Evolutionary conservation across 2,113 vertebrate genomes (phyloP).

Genomic region (Pandion haliaetus): DNA sequence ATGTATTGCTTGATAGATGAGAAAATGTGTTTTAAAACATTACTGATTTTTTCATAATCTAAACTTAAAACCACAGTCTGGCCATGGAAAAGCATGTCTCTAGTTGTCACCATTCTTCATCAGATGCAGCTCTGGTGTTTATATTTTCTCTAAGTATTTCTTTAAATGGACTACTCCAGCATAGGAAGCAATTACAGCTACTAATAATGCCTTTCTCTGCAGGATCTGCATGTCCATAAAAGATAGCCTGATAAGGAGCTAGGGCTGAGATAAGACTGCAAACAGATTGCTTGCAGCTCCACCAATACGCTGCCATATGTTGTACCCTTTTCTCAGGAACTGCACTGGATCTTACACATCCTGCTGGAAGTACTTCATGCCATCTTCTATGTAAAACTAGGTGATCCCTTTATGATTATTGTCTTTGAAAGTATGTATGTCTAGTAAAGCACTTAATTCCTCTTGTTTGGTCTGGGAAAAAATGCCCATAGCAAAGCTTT

Average conservation of each 20-base stretch:
- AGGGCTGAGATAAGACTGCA: background rate
- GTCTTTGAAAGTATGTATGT: background rate
- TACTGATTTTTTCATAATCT: background rate
- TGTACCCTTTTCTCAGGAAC: background rate
- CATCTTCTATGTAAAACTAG: background rate
- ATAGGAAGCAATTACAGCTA: constrained; percentile 2
- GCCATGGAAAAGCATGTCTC: background rate
- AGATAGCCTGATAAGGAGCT: background rate
- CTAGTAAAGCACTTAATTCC: background rate
- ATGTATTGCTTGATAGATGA: background rate
- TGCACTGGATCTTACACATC: background rate
- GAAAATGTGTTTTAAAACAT: background rate
- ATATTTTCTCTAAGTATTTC: background rate
- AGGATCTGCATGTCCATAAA: background rate
- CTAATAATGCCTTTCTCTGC: background rate
- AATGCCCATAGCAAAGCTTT: background rate
- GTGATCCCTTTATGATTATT: background rate
- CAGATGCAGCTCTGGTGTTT: background rate
- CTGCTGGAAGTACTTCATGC: background rate
- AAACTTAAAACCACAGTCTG: background rate
- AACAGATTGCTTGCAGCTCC: background rate
- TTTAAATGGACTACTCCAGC: background rate
- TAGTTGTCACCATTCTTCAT: background rate
- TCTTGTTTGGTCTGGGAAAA: background rate
- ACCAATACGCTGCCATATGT: background rate